These are phyloP conservation scores for Mylabris phalerata DNA, from an alignment of 1,140 invertebrate species.

Conservation along the genomic window DNA sequence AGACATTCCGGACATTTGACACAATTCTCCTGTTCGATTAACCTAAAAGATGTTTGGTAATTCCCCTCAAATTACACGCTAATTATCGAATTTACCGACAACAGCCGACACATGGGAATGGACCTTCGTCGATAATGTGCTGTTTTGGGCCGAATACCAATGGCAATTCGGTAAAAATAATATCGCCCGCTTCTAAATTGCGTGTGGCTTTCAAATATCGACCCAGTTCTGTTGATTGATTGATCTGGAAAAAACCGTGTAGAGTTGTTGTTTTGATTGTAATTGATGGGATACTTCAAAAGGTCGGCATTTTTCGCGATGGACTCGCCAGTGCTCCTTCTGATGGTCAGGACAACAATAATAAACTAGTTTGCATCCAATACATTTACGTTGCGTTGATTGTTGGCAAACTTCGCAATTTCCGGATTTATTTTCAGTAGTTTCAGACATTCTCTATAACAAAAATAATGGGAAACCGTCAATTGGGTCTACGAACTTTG, in stretches of 20 bases:
- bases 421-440: conserved; percentile 4
- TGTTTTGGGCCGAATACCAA: conserved; percentile 62
- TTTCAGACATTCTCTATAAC: neutral
- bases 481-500: neutral
- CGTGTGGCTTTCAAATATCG: conserved; percentile 60
- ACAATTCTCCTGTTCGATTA: neutral
- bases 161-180: conserved; percentile 64
- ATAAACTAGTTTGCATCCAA: conserved; percentile 55
- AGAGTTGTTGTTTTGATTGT: conserved; percentile 31
- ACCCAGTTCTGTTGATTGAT: conserved; percentile 43
- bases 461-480: neutral
- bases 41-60: conserved; percentile 54
- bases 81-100: conserved; percentile 43
- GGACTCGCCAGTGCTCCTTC: conserved; percentile 60
- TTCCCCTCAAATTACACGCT: conserved; percentile 45
- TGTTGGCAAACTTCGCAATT: conserved; percentile 40
- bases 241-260: conserved; percentile 11
- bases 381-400: conserved; percentile 53
- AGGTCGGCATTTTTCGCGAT: conserved; percentile 53
- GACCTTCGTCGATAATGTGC: conserved; percentile 35
- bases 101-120: conserved; percentile 51
- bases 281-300: neutral
- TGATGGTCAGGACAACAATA: conserved; percentile 68
- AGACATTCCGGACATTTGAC: conserved; percentile 44
- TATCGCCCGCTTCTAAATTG: conserved; percentile 64